Evolutionary conservation across 2,113 vertebrate genomes (phyloP), one percentile per base, ranked within the genome.

Genomic region (Telmatochromis bifrenatus): DNA sequence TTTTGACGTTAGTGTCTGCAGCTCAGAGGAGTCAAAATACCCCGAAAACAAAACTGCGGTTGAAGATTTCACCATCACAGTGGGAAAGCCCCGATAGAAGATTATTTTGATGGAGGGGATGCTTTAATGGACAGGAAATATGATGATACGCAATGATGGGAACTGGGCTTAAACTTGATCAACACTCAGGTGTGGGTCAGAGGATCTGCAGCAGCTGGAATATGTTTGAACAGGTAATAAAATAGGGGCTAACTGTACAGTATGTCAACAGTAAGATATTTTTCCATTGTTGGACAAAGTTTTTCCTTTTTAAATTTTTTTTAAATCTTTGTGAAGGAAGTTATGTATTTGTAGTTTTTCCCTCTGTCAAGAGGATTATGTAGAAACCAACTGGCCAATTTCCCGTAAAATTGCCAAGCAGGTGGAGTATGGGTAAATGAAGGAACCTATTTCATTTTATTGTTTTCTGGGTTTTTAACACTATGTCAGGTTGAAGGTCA

Each of bases 1-100:
- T 28, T 51, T 28, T 83, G 37, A 87, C 21, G 23, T 9, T 31
- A 54, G 79, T 47, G 70, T 82, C 84, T 79, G 7, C 45, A 60
- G 51, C 45, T 89, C 62, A 35, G 62, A 89, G 88, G 87, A 88
- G 39, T 91, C 87, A 33, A 35, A 84, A 81, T 90, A 81, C 88
- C 58, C 35, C 33, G 45, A 89, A 90, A 91, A 89, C 87, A 91
- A 73, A 81, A 47, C 33, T 15, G 35, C 10, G 12, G 56, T 28
- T 7, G 42, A n/a, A 87, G 45, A 62, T 89, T 83, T 83, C 79
- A 21, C 55, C 19, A 2, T 37, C 31, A 6, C 60, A 21, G 84
- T 53, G 82, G 68, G 91, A 81, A 89, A 85, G 14, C 47, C 37
- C 15, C 7, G 12, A 56, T 31, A 49, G 42, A 35, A 21, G 28